A percentile compares a stretch with the other conserved stretches of the same genome.
Conservation (phyloP, 2,113 vertebrate genomes). For the Lycaon pictus region DNA sequence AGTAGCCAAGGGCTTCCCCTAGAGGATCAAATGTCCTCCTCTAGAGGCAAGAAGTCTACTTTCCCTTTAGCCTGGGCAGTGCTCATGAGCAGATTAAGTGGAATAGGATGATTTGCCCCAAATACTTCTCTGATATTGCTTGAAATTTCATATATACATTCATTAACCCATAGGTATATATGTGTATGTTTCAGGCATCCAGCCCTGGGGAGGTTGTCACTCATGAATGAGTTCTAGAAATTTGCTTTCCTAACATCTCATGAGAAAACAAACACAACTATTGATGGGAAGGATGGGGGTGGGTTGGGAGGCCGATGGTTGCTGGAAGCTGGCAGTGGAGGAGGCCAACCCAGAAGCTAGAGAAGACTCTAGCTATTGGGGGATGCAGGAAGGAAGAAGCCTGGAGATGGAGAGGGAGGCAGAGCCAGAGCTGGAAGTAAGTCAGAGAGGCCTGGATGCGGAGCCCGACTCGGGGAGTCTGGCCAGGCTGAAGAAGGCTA, state of each 20-base stretch:
- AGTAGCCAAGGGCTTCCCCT: background rate
- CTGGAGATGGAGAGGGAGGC: background rate
- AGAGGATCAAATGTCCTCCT: background rate
- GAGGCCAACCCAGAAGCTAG: background rate
- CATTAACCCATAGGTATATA: background rate
- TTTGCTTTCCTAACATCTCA: background rate
- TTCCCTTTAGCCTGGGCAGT: background rate
- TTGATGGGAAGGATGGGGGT: background rate
- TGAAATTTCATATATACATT: background rate
- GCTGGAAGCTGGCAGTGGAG: background rate
- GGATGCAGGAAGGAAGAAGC: background rate
- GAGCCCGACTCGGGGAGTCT: background rate
- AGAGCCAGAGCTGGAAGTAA: background rate
- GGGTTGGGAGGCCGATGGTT: background rate
- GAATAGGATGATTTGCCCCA: background rate
- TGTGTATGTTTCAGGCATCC: background rate
- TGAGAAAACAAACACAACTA: background rate
- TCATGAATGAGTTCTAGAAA: slow-evolving; percentile 18
- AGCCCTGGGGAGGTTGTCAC: background rate
- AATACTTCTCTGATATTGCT: background rate
- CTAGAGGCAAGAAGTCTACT: background rate
- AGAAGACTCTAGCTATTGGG: background rate
- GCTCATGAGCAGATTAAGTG: background rate
- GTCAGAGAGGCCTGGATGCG: background rate
- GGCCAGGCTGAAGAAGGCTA: background rate